Base-by-base conservation (phyloP, 2,888 invertebrate genomes). In the Cheilosia variabilis region DNA sequence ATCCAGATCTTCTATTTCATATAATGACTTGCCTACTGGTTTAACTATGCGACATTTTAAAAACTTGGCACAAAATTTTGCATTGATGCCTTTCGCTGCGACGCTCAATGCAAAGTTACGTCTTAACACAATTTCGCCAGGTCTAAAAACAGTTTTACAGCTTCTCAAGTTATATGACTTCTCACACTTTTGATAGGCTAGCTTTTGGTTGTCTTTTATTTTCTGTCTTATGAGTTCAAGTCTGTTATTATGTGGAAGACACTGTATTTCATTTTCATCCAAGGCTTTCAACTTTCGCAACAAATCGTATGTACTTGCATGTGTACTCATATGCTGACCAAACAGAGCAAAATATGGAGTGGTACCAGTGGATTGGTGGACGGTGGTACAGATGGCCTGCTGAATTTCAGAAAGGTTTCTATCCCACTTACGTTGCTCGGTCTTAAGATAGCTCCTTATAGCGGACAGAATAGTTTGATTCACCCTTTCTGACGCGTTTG, bases 91-190 rank as follows among this genome's bases (percentile, higher is more conserved):
- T 19, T 63, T 63, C 5, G 47, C 43, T 31, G 47, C 47, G 19
- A 50, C 15, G 3, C 63, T 63, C 1, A 50, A 2, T 17, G 50
- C 34, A 47, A 50, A 65, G 15, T 52, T 50, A 15, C 63, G 7
- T 7, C 50, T 19, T 4, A 50, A 50, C 7, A 50, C 10, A 9
- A 9, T 2, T 10, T 50, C 19, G 2, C 50, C 22, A 19, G 50
- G 19, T 3, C 9, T 9, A 50, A 50, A 50, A 7, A 2, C 19
- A 13, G 4, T 34, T 6, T 31, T 19, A 1, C 15, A 13, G 9
- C 50, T 34, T 13, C 63, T 13, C 4, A 63, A 19, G 15, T 63
- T 63, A 13, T 65, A 65, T 3, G 63, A 50, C 4, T 65, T 65
- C 34, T 34, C 22, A 15, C 15, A 19, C 13, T 34, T 65, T 1